A percentile compares a stretch with the other conserved stretches of the same genome.
Evolutionary conservation across 2,797 vertebrate species (phyloP).

Genomic region (Acrossocheilus wenchowensis): DNA sequence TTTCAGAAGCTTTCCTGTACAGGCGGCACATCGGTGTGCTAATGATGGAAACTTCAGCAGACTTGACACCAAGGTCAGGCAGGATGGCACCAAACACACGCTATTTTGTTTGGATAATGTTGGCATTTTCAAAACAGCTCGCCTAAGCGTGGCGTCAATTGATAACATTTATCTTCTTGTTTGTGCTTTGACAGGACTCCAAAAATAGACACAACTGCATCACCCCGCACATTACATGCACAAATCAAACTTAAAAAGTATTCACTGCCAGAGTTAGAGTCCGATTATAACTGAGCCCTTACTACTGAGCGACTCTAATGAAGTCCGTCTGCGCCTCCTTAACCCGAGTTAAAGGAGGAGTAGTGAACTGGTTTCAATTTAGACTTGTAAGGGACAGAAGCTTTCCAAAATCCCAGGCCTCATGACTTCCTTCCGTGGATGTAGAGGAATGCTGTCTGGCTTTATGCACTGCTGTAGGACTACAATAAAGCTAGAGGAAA

Average conservation of each 20-base stretch:
- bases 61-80: conserved; percentile 61
- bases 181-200: conserved; percentile 40
- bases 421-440: conserved; percentile 76
- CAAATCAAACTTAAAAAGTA: conserved; percentile 32
- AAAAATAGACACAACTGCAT: conserved; percentile 36
- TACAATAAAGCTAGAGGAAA: conserved; percentile 50
- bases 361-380: conserved; percentile 76
- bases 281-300: conserved; percentile 31
- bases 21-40: conserved; percentile 67
- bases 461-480: conserved; percentile 65
- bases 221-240: background rate
- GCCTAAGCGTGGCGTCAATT: conserved; percentile 36
- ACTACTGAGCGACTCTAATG: conserved; percentile 61
- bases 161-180: conserved; percentile 51
- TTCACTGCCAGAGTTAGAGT: conserved; percentile 26
- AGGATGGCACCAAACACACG: conserved; percentile 59
- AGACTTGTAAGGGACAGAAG: conserved; percentile 72
- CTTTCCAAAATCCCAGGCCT: conserved; percentile 71
- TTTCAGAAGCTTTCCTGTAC: conserved; percentile 73
- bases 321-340: conserved; percentile 74
- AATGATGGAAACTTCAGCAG: conserved; percentile 76
- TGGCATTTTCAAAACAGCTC: conserved; percentile 54
- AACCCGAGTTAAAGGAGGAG: conserved; percentile 69
- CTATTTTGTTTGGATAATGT: conserved; percentile 67
- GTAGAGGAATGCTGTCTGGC: conserved; percentile 74